phyloP scores from a whole-genome alignment of 2,113 vertebrate species.

The Brachyistius frenatus region DNA sequence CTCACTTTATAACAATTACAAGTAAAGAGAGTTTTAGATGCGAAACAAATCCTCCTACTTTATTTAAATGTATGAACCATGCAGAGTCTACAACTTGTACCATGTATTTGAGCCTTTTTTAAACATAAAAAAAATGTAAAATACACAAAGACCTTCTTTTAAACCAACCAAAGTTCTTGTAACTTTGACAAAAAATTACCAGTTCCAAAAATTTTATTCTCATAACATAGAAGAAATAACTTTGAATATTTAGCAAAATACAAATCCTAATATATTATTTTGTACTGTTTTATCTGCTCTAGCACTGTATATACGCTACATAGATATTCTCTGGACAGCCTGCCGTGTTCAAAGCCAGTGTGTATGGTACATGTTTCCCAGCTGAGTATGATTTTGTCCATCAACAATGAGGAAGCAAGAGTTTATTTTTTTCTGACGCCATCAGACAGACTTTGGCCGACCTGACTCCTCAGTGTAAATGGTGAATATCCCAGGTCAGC shows the following conservation, averaged over 20 bases:
- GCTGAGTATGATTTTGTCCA: conserved; percentile 60
- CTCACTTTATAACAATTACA: neutral
- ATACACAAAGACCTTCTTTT: too few species aligned
- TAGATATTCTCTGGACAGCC: neutral
- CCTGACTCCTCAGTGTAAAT: conserved; percentile 51
- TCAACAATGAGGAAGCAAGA: conserved; percentile 71
- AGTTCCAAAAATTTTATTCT: too few species aligned
- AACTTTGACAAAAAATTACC: too few species aligned
- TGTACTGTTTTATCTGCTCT: neutral
- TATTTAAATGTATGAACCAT: too few species aligned
- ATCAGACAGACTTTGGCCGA: conserved; percentile 60
- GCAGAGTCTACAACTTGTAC: too few species aligned
- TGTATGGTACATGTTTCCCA: conserved; percentile 66
- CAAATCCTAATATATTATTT: neutral
- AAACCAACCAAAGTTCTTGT: too few species aligned
- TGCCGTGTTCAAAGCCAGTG: conserved; percentile 15
- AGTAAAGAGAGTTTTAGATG: too few species aligned
- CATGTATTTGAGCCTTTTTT: too few species aligned
- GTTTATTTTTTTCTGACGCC: conserved; percentile 80
- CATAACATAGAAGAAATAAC: too few species aligned
- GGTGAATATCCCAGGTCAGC: conserved; percentile 69
- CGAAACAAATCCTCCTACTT: too few species aligned
- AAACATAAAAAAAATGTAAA: too few species aligned
- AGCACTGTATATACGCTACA: neutral
- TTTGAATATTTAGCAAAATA: neutral